These are phyloP conservation scores for Syritta pipiens DNA, from an alignment of 2,888 invertebrate genomes.

Conservation along the genomic window DNA sequence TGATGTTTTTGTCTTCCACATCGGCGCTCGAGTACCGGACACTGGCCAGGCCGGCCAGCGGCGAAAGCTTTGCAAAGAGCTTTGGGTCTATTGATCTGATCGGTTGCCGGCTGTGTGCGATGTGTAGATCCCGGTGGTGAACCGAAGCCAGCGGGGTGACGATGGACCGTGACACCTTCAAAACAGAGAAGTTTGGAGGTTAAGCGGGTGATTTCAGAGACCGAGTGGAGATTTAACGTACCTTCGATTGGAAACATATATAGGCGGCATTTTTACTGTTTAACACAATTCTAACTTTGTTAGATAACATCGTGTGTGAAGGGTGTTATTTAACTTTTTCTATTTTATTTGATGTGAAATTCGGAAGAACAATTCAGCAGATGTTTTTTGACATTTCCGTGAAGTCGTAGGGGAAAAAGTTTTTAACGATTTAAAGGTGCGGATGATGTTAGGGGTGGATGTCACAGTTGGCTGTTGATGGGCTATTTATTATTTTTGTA, in stretches of 20 bases:
- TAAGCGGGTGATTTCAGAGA: conserved; percentile 6
- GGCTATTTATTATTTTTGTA: too few relatives aligned
- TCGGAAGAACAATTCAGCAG: conserved; percentile 34
- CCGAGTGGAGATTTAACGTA: background rate
- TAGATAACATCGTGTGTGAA: conserved; percentile 44
- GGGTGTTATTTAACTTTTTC: conserved; percentile 55
- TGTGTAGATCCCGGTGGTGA: conserved; percentile 72
- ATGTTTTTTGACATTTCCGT: conserved; percentile 53
- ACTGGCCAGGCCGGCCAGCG: conserved; percentile 46
- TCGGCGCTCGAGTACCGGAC: conserved; percentile 74
- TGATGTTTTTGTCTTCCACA: conserved; percentile 64
- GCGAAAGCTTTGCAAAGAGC: conserved; percentile 29
- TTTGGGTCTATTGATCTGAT: conserved; percentile 18
- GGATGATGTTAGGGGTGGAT: background rate
- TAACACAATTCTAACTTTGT: conserved; percentile 44
- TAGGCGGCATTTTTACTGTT: conserved; percentile 44
- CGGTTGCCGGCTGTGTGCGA: conserved; percentile 55
- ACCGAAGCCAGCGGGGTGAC: conserved; percentile 31
- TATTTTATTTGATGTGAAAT: conserved; percentile 22
- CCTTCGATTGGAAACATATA: conserved; percentile 43
- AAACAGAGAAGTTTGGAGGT: conserved; percentile 44
- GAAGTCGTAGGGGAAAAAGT: background rate
- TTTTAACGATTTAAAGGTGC: background rate
- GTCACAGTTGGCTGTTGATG: too few relatives aligned
- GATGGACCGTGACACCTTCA: conserved; percentile 27